Evolutionary conservation across 2,888 invertebrate genomes (phyloP).

Genomic region (Mimas tiliae): DNA sequence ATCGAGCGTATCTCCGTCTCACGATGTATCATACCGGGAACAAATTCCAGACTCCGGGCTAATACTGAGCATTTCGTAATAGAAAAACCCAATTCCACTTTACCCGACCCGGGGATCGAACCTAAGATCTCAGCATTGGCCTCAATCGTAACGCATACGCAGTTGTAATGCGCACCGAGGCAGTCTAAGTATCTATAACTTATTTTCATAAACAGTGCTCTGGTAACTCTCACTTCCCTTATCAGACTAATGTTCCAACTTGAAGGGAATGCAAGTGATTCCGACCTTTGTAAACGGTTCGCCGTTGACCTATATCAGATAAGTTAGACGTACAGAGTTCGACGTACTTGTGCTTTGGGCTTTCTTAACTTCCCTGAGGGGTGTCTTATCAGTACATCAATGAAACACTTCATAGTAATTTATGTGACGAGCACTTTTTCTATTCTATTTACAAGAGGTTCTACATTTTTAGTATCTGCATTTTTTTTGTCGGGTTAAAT

Average conservation of each 20-base stretch:
- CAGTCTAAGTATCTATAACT: slow-evolving; percentile 12
- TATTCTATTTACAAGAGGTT: slow-evolving; percentile 44
- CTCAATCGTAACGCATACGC: too few relatives aligned
- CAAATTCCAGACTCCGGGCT: too few relatives aligned
- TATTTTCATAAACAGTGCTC: slow-evolving; percentile 35
- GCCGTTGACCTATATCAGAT: slow-evolving; percentile 72
- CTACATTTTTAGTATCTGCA: slow-evolving; percentile 45
- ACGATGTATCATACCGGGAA: too few relatives aligned
- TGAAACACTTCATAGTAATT: slow-evolving; percentile 76
- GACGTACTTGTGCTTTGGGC: slow-evolving; percentile 44
- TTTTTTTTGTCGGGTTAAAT: slow-evolving; percentile 47
- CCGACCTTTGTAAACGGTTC: slow-evolving; percentile 65
- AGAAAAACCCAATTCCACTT: too few relatives aligned
- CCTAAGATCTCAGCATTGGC: too few relatives aligned
- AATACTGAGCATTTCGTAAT: too few relatives aligned
- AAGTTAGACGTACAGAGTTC: slow-evolving; percentile 70
- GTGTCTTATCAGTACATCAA: slow-evolving; percentile 68
- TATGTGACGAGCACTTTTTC: slow-evolving; percentile 63
- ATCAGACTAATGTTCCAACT: slow-evolving; percentile 65
- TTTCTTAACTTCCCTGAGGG: slow-evolving; percentile 63
- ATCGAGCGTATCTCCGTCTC: too few relatives aligned
- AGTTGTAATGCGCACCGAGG: too few relatives aligned
- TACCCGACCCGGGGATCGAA: too few relatives aligned
- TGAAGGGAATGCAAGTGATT: slow-evolving; percentile 67
- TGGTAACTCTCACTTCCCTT: slow-evolving; percentile 50